phyloP scores from a whole-genome alignment of 2,888 invertebrate species.

The Lasioglossum malachurum region DNA sequence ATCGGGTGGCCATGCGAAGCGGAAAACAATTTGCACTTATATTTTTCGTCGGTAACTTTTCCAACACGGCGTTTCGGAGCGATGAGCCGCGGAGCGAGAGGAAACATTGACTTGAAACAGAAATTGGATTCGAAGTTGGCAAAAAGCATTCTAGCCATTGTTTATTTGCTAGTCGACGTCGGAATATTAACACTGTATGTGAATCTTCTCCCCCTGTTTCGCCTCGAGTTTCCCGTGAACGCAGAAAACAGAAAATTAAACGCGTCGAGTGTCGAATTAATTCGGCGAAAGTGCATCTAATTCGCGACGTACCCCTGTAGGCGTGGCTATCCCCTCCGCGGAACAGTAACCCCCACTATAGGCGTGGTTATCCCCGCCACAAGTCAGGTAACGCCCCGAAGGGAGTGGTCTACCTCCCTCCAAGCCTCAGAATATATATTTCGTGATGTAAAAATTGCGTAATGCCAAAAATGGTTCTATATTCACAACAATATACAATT shows the following conservation, averaged over 20 bases:
- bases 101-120: neutral
- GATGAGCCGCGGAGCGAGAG: neutral
- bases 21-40: neutral
- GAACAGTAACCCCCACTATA: neutral
- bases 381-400: neutral
- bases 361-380: neutral
- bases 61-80: neutral
- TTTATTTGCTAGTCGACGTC: neutral
- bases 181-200: neutral
- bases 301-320: neutral
- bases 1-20: neutral
- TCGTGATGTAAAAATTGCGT: neutral
- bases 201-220: neutral
- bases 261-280: constrained; percentile 14
- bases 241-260: neutral
- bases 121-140: neutral
- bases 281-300: constrained; percentile 11
- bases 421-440: neutral
- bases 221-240: neutral
- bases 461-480: neutral
- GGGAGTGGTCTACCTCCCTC: neutral
- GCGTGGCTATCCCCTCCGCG: neutral
- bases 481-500: neutral
- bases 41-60: neutral
- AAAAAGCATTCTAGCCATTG: neutral